Evolutionary conservation across 2,888 invertebrate genomes (phyloP), one percentile per base, ranked within the genome.

Genomic region (Drosophila eohydei): DNA sequence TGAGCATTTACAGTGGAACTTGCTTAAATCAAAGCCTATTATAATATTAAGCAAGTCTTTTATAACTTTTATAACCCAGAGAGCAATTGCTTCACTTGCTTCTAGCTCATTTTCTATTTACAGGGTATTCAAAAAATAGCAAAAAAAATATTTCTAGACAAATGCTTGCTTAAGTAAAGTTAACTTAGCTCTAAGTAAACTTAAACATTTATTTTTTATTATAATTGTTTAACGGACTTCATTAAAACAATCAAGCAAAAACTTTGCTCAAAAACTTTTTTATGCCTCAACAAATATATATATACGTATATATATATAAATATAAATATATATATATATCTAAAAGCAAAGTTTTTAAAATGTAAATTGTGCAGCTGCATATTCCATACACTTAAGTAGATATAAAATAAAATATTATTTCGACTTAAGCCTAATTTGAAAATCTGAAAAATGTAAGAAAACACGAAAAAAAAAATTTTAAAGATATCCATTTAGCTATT

Each of bases 131-230:
- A 1, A 48, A 50, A 50, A 16, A 2, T 11, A 30, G 0, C 0
- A 9, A 12, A n/a, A 43, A 46, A 34, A 30, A 14, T 12, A 5
- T 32, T 3, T 26, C 14, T 26, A 52, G 34, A 14, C 36, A 36
- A 46, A 52, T 43, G 12, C 21, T 30, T 36, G 41, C 26, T 59
- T n/a, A 14, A 43, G 12, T 7, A 5, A 62, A 54, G 66, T 67
- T 62, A 43, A 65, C 58, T 67, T 68, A 56, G 58, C 56, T 6
- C n/a, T 28, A 9, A 26, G 48, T 30, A 56, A 65, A 41, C 9
- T 21, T 28, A 26, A 11, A 30, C 9, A 43, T 16, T 26, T 16
- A n/a, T 52, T 55, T 14, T 36, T 46, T 56, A 28, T 28, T 44
- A 40, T 32, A 69, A 51, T 62, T 46, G 21, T 69, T 69, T 50